phyloP scores from a whole-genome alignment of 2,888 invertebrate genomes.

The Chymomyza caudatula region DNA sequence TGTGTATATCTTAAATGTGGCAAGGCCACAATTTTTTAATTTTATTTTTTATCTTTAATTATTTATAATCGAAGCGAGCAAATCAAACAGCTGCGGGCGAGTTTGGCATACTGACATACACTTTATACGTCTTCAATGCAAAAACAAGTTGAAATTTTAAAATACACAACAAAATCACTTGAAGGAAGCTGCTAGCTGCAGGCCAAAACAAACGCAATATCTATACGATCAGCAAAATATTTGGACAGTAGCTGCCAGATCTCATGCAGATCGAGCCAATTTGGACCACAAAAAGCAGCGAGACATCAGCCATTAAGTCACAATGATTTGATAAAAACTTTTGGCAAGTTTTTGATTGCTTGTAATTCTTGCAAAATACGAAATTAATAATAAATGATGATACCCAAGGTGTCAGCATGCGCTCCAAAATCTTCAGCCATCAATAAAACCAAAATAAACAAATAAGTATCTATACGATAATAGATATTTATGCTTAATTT shows the following conservation, averaged over 20 bases:
- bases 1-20: slow-evolving; percentile 12
- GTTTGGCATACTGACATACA: not conserved
- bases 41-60: slow-evolving; percentile 18
- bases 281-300: slow-evolving; percentile 20
- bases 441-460: slow-evolving; percentile 27
- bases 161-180: slow-evolving; percentile 31
- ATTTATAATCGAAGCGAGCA: not conserved
- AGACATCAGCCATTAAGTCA: slow-evolving; percentile 55
- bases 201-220: slow-evolving; percentile 1
- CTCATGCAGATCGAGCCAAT: slow-evolving; percentile 13
- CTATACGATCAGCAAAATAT: not conserved
- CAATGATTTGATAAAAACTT: slow-evolving; percentile 42
- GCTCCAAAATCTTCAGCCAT: slow-evolving; percentile 53
- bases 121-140: not conserved
- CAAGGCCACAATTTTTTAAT: slow-evolving; percentile 49
- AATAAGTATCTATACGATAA: slow-evolving; percentile 4
- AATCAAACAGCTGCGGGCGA: not conserved
- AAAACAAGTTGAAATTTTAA: not conserved
- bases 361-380: not conserved
- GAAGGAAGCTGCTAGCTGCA: slow-evolving; percentile 28
- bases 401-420: slow-evolving; percentile 15
- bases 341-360: slow-evolving; percentile 7
- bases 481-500: not conserved
- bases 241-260: slow-evolving; percentile 30
- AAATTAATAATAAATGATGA: not conserved